Evolutionary conservation across 2,797 vertebrate species (phyloP), one percentile per base, ranked within the genome.

Genomic region (Adelosebastes latens): DNA sequence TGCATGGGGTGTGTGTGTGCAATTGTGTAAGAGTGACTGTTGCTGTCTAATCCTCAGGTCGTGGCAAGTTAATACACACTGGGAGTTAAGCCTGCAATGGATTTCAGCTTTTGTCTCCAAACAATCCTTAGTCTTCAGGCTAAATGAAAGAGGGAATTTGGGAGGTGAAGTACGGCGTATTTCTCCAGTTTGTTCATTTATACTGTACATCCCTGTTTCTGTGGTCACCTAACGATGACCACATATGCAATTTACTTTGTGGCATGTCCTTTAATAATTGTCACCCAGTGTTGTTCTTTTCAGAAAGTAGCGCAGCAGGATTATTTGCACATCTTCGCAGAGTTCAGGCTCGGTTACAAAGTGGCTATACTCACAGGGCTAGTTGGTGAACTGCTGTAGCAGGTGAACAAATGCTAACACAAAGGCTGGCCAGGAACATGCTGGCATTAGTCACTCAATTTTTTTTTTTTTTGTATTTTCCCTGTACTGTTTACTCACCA

Each of bases 51-150:
- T 81, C 65, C 59, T 53, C n/a, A 62, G 58, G 63, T 67, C 20
- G 32, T 58, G 71, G 72, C 8, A 67, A 65, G 55, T 66, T 82
- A 74, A 87, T 69, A 31, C 72, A 76, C 68, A 75, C 24, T 22
- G 77, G 66, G 72, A 87, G 77, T 88, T 79, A 52, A 81, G 80
- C 25, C 75, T 77, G 61, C 42, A 83, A 73, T 75, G 75, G 67
- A 82, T 79, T 85, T 79, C 4, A 2, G 22, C 72, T 69, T 61
- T 62, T 46, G 71, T 79, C 42, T 31, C 2, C 42, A 31, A 78
- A 82, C 69, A 71, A 25, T 56, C 69, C 32, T 31, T 1, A 49
- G n/a, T 58, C 67, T 31, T 69, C 9, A 55, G 52, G 24, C 3
- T 13, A 60, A 76, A 5, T 25, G n/a, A 63, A 66, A 55, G 3